Evolutionary conservation across 2,113 vertebrate genomes (phyloP), one percentile per base, ranked within the genome.

Genomic region (Vombatus ursinus): DNA sequence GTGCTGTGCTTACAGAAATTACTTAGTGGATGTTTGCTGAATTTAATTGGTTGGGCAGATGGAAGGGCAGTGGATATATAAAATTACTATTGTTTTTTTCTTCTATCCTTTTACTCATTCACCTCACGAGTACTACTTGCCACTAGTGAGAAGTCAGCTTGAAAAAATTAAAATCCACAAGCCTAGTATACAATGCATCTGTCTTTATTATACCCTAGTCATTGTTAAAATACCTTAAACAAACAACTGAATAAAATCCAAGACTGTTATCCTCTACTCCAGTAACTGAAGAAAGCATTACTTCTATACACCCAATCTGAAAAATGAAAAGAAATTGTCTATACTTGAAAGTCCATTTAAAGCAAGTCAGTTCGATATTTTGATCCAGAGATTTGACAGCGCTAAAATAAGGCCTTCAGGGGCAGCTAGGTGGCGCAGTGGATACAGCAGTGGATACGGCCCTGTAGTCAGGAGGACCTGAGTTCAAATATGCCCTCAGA

Each of bases 331-430:
- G 22, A 53, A 53, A 26, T 10, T 57, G 54, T 57, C 9, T 57
- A 57, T 57, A 57, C 91, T 95, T 54, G 90, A 92, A 47, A 95
- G 90, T 52, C 92, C 49, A 95, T 31, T 93, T 94, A 48, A 91
- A 47, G 92, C 10, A 92, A 50, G 10, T 94, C 54, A 57, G 26
- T 57, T 57, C 54, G 28, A 9, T 28, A 57, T 28, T 57, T 28
- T 57, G 54, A 57, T 28, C 22, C 3, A 53, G 54, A 57, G 25
- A 57, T 57, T 28, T 57, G 54, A 57, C 19, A 28, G 54, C 28
- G 26, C 22, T 53, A 53, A 53, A 53, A 24, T 53, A 6, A 53
- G 52, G 52, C 54, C 54, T 57, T 26, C 26, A 57, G 54, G 48
- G 48, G 48, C 48, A 49, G 48, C 48, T 49, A 49, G 48, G 48